These are phyloP conservation scores for Pseudonaja textilis DNA, from an alignment of 2,113 vertebrate genomes.

Conservation along the genomic window DNA sequence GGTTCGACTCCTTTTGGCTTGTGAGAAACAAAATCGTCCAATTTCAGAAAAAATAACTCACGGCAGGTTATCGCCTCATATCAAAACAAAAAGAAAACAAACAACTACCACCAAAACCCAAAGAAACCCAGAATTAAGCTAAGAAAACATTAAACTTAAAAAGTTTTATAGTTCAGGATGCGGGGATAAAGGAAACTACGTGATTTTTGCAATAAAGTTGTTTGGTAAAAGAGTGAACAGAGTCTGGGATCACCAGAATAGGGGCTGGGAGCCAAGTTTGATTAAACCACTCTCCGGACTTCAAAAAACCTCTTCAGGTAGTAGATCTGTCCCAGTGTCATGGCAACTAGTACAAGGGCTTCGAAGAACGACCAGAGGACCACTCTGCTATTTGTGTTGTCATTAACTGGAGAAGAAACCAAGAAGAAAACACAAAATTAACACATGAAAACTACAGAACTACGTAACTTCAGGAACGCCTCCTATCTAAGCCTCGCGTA, in stretches of 20 bases:
- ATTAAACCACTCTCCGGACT: conserved; percentile 96
- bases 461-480: too few relatives aligned
- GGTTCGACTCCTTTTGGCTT: conserved; percentile 28
- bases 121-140: conserved; percentile 35
- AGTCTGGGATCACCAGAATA: conserved; percentile 49
- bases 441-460: not conserved
- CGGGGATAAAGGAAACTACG: conserved; percentile 65
- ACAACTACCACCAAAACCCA: too few relatives aligned
- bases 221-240: conserved; percentile 76
- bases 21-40: conserved; percentile 38
- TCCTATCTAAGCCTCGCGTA: not conserved
- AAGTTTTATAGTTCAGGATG: conserved; percentile 68
- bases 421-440: not conserved
- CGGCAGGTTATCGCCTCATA: conserved; percentile 59
- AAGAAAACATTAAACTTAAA: conserved; percentile 65
- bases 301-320: conserved; percentile 99
- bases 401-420: conserved; percentile 82
- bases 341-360: conserved; percentile 97
- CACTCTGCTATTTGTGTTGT: conserved; percentile 99
- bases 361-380: conserved; percentile 99
- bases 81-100: conserved; percentile 41
- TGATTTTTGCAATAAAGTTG: conserved; percentile 72
- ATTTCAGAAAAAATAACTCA: conserved; percentile 58
- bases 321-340: conserved; percentile 99
- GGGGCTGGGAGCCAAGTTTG: conserved; percentile 20